phyloP scores from a whole-genome alignment of 2,113 vertebrate genomes.

The Passer domesticus region DNA sequence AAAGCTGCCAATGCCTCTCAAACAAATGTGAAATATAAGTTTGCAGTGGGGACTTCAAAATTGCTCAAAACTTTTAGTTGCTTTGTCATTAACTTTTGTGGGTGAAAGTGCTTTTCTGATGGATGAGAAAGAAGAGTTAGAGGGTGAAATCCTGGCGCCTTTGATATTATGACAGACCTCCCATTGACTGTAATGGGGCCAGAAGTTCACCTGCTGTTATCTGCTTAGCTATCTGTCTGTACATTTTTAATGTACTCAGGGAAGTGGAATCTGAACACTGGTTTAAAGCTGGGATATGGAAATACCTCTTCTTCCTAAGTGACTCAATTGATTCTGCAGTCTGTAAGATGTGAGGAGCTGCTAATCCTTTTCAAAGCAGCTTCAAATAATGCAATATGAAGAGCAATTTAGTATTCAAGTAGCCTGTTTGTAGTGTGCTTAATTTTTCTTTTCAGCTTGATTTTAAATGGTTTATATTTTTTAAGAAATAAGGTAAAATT shows the following conservation, averaged over 20 bases:
- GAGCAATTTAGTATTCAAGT: background rate
- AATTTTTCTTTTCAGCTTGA: background rate
- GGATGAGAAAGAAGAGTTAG: constrained; percentile 23
- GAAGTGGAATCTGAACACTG: constrained; percentile 31
- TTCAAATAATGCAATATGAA: background rate
- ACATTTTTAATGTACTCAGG: constrained; percentile 57
- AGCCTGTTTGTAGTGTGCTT: background rate
- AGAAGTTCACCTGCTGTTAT: constrained; percentile 62
- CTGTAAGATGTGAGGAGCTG: constrained; percentile 8
- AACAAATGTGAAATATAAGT: constrained; percentile 44
- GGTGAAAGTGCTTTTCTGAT: constrained; percentile 23
- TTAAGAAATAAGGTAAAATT: background rate
- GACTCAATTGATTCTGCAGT: constrained; percentile 29
- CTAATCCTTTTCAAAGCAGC: constrained; percentile 22
- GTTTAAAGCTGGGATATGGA: constrained; percentile 44
- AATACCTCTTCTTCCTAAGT: constrained; percentile 34
- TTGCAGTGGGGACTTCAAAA: constrained; percentile 22
- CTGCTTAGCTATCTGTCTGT: constrained; percentile 57
- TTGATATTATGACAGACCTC: constrained; percentile 59
- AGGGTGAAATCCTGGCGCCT: constrained; percentile 41
- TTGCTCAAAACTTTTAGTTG: constrained; percentile 43
- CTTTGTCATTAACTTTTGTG: constrained; percentile 42
- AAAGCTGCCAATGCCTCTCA: constrained; percentile 45
- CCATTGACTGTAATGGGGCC: constrained; percentile 49
- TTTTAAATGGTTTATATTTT: background rate